phyloP scores from a whole-genome alignment of 2,113 vertebrate genomes.

The Silurus asotus region DNA sequence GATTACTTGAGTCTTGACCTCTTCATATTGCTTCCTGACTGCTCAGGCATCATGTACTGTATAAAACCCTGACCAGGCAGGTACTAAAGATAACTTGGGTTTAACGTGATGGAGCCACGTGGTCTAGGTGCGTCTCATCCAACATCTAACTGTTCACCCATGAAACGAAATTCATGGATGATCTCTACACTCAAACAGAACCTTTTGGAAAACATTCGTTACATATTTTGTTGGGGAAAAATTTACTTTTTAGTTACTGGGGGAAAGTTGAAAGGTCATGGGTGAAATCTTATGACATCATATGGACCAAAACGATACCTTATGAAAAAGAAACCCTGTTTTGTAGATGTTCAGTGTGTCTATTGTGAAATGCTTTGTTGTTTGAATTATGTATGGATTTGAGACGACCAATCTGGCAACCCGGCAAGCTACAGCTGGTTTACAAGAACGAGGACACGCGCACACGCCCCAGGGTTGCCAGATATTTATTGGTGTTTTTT shows the following conservation, averaged over 20 bases:
- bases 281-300: not conserved
- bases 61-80: not conserved
- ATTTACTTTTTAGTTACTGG: too few species aligned
- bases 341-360: not conserved
- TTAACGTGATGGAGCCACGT: not conserved
- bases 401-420: not conserved
- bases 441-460: constrained; percentile 21
- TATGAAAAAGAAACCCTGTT: not conserved
- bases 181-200: not conserved
- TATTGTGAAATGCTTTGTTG: not conserved
- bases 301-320: not conserved
- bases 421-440: constrained; percentile 12
- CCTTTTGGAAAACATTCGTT: not conserved
- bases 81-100: not conserved
- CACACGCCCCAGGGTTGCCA: constrained; percentile 39
- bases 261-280: too few species aligned
- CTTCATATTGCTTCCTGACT: not conserved
- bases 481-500: not conserved
- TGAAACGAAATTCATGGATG: not conserved
- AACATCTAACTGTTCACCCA: not conserved
- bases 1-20: too few species aligned
- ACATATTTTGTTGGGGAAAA: not conserved
- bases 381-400: not conserved
- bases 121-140: not conserved
- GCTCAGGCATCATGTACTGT: not conserved